A percentile compares a stretch with the other conserved stretches of the same genome.
Evolutionary conservation across 2,113 vertebrate species (phyloP).

Genomic region (Mobula birostris): DNA sequence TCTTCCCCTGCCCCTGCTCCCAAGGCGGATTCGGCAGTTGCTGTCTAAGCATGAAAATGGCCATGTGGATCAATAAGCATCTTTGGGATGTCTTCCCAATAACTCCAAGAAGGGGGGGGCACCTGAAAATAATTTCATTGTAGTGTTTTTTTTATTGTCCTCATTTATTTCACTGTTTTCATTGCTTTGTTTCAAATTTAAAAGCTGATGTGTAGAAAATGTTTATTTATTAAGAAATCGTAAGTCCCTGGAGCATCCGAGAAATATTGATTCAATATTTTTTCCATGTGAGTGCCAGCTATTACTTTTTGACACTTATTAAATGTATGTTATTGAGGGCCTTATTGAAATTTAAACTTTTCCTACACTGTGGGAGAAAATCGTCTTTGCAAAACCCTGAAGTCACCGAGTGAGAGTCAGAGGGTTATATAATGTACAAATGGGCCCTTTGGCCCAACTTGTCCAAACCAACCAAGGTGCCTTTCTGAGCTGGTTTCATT

Average conservation of each 20-base stretch:
- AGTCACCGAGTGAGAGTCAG: too few relatives aligned
- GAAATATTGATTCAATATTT: conserved; percentile 12
- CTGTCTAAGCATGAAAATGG: background rate
- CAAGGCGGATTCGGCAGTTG: background rate
- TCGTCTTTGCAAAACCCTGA: background rate
- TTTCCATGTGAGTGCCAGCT: background rate
- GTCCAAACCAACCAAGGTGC: too few relatives aligned
- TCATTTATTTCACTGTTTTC: background rate
- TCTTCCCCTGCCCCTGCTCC: too few relatives aligned
- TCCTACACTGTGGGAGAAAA: background rate
- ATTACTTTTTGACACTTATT: background rate
- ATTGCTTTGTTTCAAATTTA: background rate
- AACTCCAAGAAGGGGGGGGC: too few relatives aligned
- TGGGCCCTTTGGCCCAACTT: too few relatives aligned
- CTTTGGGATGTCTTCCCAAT: background rate
- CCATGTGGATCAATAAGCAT: background rate
- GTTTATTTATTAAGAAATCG: conserved; percentile 9
- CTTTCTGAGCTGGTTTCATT: too few relatives aligned
- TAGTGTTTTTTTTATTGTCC: background rate
- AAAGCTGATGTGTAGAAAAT: background rate
- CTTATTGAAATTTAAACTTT: background rate
- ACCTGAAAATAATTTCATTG: too few relatives aligned
- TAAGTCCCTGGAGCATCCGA: background rate
- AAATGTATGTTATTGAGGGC: background rate
- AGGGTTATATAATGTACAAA: too few relatives aligned